phyloP scores from a whole-genome alignment of 2,888 invertebrate genomes.

The Drosophila silvestris region DNA sequence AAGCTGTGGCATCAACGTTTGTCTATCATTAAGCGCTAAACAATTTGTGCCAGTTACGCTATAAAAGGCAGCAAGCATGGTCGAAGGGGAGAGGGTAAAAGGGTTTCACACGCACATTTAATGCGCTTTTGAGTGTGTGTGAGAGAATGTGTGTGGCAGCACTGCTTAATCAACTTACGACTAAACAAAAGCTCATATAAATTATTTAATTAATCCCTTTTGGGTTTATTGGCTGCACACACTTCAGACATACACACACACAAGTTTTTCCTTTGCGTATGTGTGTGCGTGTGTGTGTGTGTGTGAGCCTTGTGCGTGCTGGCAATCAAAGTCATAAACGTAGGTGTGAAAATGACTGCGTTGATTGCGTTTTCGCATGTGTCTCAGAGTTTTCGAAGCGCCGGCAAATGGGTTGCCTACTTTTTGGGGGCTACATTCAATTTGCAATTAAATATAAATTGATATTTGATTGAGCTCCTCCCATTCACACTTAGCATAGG shows the following conservation, averaged over 20 bases:
- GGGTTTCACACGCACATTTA: constrained; percentile 59
- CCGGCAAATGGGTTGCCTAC: constrained; percentile 55
- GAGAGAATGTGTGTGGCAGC: constrained; percentile 16
- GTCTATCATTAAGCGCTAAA: constrained; percentile 64
- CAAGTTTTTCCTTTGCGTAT: constrained; percentile 5
- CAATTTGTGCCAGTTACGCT: constrained; percentile 55
- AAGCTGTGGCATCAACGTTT: constrained; percentile 59
- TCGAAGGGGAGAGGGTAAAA: background rate
- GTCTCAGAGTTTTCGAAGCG: constrained; percentile 36
- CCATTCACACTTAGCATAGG: constrained; percentile 20
- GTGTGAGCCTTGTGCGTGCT: constrained; percentile 59
- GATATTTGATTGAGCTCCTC: constrained; percentile 53
- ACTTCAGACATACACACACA: constrained; percentile 21
- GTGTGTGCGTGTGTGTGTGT: constrained; percentile 14
- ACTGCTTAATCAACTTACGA: constrained; percentile 74
- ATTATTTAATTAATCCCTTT: constrained; percentile 77
- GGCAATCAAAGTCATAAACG: constrained; percentile 77
- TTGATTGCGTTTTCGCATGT: constrained; percentile 72
- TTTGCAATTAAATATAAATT: constrained; percentile 59
- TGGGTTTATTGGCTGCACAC: constrained; percentile 68
- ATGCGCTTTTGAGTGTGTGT: constrained; percentile 65
- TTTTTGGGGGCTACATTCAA: constrained; percentile 51
- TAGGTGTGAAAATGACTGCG: constrained; percentile 70
- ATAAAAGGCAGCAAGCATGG: constrained; percentile 42
- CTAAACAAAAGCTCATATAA: constrained; percentile 76